Evolutionary conservation across 1,140 invertebrate genomes (phyloP).

Genomic region (Drosophila sulfurigaster): DNA sequence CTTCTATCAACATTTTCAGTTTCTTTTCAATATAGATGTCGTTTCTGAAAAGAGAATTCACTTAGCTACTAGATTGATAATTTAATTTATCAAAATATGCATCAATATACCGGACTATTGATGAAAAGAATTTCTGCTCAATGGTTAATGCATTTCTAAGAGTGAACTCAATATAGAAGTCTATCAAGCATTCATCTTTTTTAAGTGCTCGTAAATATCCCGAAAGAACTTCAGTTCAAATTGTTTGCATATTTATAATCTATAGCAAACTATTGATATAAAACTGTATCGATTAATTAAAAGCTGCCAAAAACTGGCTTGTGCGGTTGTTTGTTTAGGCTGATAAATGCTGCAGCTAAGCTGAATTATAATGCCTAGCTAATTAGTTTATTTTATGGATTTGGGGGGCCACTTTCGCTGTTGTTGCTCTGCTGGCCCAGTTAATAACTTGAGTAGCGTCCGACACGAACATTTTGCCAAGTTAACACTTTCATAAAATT

Average conservation of each 20-base stretch:
- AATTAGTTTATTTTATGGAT: slow-evolving; percentile 74
- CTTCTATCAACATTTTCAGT: too few relatives aligned
- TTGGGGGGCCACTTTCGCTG: slow-evolving; percentile 2
- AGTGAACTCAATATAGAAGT: too few relatives aligned
- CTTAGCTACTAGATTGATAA: too few relatives aligned
- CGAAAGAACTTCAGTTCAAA: background rate
- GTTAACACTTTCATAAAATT: slow-evolving; percentile 83
- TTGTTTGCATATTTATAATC: background rate
- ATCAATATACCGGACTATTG: too few relatives aligned
- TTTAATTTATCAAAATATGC: too few relatives aligned
- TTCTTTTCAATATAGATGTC: too few relatives aligned
- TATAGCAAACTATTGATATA: slow-evolving; percentile 1
- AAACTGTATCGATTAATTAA: slow-evolving; percentile 25
- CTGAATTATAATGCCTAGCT: slow-evolving; percentile 54
- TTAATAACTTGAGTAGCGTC: slow-evolving; percentile 57
- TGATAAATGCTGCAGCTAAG: slow-evolving; percentile 31
- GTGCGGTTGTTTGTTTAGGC: slow-evolving; percentile 29
- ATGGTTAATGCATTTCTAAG: too few relatives aligned
- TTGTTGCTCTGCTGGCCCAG: slow-evolving; percentile 18
- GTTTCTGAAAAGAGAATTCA: too few relatives aligned
- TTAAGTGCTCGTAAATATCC: background rate
- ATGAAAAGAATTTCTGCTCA: too few relatives aligned
- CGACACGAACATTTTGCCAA: slow-evolving; percentile 65
- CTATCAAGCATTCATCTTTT: background rate
- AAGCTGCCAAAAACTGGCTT: slow-evolving; percentile 10